These are phyloP conservation scores for Pimpla rufipes DNA, from an alignment of 2,888 invertebrate genomes.

Conservation along the genomic window DNA sequence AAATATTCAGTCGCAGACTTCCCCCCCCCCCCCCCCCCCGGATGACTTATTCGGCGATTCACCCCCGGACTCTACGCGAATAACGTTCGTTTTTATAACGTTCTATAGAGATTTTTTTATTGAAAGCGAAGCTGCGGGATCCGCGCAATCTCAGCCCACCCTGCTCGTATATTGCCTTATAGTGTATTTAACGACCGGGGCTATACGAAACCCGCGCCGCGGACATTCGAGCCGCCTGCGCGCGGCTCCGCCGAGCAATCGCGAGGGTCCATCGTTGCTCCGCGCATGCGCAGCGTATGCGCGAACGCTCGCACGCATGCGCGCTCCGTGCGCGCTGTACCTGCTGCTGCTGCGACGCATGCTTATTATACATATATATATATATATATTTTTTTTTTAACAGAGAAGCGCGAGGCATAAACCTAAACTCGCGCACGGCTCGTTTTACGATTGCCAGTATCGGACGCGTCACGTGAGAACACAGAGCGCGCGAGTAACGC, in stretches of 20 bases:
- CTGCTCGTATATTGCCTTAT: slow-evolving; percentile 49
- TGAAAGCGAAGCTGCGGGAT: slow-evolving; percentile 20
- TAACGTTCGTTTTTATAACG: background rate
- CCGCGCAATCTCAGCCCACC: slow-evolving; percentile 46
- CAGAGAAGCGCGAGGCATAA: slow-evolving; percentile 33
- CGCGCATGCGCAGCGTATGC: background rate
- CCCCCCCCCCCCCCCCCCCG: no score
- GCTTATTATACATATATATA: background rate
- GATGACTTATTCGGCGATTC: slow-evolving; percentile 12
- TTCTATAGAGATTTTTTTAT: slow-evolving; percentile 3
- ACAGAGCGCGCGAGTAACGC: no score
- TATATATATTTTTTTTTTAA: background rate
- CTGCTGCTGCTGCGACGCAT: background rate
- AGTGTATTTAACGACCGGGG: slow-evolving; percentile 56
- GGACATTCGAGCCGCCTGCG: slow-evolving; percentile 1
- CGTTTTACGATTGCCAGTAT: slow-evolving; percentile 61
- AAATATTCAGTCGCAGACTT: background rate
- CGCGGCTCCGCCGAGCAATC: slow-evolving; percentile 42
- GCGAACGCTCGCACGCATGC: background rate
- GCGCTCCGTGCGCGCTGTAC: background rate
- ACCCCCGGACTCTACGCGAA: background rate
- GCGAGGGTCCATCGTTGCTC: slow-evolving; percentile 3
- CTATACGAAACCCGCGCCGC: slow-evolving; percentile 26
- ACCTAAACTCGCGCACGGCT: slow-evolving; percentile 49
- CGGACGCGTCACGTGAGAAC: slow-evolving; percentile 53